Conservation (phyloP, 1,140 invertebrate genomes). For the Prorops nasuta region DNA sequence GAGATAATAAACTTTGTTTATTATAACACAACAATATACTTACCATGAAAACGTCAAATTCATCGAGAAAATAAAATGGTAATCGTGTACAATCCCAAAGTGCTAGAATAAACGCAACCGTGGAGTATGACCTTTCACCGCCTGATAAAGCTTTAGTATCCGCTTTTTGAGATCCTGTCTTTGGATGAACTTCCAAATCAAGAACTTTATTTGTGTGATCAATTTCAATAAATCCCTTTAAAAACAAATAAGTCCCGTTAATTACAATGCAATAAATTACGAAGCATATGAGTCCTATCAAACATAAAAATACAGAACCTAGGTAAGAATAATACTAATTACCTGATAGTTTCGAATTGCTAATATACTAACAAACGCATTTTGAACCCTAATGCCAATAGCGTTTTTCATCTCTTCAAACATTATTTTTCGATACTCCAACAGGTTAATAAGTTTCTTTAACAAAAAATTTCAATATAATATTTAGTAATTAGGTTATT, state of each 20-base stretch:
- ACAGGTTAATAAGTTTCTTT: slow-evolving; percentile 44
- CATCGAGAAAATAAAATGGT: slow-evolving; percentile 95
- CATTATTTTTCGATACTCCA: slow-evolving; percentile 43
- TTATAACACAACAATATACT: slow-evolving; percentile 19
- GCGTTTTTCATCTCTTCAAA: slow-evolving; percentile 47
- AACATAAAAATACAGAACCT: not conserved
- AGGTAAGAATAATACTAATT: slow-evolving; percentile 1
- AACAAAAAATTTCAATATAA: slow-evolving; percentile 17
- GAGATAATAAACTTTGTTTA: no score
- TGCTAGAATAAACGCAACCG: slow-evolving; percentile 89
- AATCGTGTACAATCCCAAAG: slow-evolving; percentile 88
- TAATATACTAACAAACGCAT: slow-evolving; percentile 54
- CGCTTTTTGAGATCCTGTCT: slow-evolving; percentile 36
- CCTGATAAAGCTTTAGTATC: slow-evolving; percentile 74
- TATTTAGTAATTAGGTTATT: no score
- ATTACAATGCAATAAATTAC: no score
- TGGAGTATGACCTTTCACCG: slow-evolving; percentile 93
- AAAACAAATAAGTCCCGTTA: slow-evolving; percentile 15
- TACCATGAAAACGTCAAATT: slow-evolving; percentile 98
- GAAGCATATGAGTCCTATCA: no score
- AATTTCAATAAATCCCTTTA: slow-evolving; percentile 63
- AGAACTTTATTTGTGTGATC: slow-evolving; percentile 61
- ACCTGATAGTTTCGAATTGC: slow-evolving; percentile 56
- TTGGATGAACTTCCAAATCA: slow-evolving; percentile 62
- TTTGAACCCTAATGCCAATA: slow-evolving; percentile 52